These are phyloP conservation scores for Excalfactoria chinensis DNA, from an alignment of 2,113 vertebrate species.

Conservation along the genomic window DNA sequence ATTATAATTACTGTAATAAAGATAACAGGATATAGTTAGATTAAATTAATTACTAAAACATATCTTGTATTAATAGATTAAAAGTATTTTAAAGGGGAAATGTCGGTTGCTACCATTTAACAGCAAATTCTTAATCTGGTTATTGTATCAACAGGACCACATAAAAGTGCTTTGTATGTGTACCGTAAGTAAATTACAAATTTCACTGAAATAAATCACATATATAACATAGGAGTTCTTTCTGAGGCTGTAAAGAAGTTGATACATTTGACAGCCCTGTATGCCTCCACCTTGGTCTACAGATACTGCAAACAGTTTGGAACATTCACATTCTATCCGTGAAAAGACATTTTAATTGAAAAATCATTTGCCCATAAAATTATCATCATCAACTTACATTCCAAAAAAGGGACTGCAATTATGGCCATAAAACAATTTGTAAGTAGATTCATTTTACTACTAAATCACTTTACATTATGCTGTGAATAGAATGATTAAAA, in stretches of 20 bases:
- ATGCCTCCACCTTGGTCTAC: conserved; percentile 22
- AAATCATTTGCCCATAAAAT: conserved; percentile 85
- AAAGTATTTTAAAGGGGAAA: neutral
- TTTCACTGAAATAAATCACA: conserved; percentile 60
- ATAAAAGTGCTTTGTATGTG: neutral
- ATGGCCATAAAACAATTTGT: conserved; percentile 81
- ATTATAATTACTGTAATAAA: conserved; percentile 26
- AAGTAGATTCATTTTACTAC: conserved; percentile 78
- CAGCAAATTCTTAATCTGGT: neutral
- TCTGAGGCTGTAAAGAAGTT: neutral
- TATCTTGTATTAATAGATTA: conserved; percentile 52
- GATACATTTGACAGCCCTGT: conserved; percentile 33
- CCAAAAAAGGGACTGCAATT: conserved; percentile 69
- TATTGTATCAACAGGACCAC: conserved; percentile 18
- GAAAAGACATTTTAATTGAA: conserved; percentile 84
- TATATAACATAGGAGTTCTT: conserved; percentile 21
- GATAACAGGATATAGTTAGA: neutral
- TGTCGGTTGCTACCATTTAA: neutral
- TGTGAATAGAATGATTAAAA: conserved; percentile 77
- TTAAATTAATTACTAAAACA: conserved; percentile 25
- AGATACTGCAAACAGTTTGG: conserved; percentile 68
- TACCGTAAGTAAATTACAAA: conserved; percentile 49
- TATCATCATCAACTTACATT: conserved; percentile 79
- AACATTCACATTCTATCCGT: conserved; percentile 67
- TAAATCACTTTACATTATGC: conserved; percentile 78